Conservation (phyloP, 2,888 invertebrate genomes). For the Epistrophe grossulariae region DNA sequence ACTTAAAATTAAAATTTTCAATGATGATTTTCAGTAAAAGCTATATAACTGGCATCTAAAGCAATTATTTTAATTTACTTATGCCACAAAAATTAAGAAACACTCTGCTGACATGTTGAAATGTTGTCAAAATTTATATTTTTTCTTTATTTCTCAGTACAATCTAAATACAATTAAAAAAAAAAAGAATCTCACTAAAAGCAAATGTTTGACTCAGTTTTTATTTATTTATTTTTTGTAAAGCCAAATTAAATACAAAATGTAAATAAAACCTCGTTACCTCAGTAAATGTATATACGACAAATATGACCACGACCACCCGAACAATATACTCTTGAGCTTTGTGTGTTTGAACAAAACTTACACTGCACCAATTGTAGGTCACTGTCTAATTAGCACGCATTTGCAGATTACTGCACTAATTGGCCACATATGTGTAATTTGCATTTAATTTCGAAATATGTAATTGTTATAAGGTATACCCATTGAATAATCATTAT, state of each 20-base stretch:
- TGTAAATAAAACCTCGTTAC: constrained; percentile 15
- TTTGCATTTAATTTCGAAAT: constrained; percentile 64
- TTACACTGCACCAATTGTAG: constrained; percentile 46
- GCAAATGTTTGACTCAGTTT: constrained; percentile 2
- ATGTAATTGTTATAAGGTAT: constrained; percentile 29
- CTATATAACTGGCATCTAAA: no score
- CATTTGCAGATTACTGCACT: constrained; percentile 68
- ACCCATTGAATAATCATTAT: constrained; percentile 17
- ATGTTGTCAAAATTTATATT: no score
- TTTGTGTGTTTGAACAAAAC: constrained; percentile 23
- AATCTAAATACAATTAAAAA: not conserved
- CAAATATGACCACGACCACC: no score
- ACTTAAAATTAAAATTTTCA: no score
- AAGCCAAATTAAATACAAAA: constrained; percentile 6
- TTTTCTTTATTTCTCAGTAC: not conserved
- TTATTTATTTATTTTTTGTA: not conserved
- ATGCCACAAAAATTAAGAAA: no score
- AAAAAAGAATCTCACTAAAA: not conserved
- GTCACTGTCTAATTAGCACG: constrained; percentile 69
- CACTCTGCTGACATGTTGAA: no score
- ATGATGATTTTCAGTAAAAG: no score
- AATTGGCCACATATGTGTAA: constrained; percentile 67
- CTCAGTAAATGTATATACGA: not conserved
- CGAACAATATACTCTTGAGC: not conserved
- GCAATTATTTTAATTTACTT: no score